A percentile compares a stretch with the other conserved stretches of the same genome.
These are phyloP conservation scores for Rhizoglyphus robini DNA, from an alignment of 1,140 invertebrate genomes.

Conservation along the genomic window DNA sequence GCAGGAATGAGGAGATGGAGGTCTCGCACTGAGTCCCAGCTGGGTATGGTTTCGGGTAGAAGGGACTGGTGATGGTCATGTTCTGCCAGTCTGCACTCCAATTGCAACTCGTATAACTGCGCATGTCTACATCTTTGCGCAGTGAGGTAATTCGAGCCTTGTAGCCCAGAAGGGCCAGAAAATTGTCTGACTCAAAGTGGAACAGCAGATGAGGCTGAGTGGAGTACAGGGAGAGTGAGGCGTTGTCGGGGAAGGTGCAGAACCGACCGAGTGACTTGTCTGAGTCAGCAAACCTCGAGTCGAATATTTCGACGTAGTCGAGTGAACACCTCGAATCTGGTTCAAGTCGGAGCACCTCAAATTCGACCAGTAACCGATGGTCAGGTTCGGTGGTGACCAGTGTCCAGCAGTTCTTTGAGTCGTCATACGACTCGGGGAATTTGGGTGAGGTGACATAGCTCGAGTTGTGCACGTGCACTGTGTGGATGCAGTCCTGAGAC, in stretches of 20 bases:
- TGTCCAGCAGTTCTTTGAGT: constrained; percentile 49
- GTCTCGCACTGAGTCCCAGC: constrained; percentile 27
- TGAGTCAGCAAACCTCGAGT: constrained; percentile 18
- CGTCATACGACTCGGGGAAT: constrained; percentile 53
- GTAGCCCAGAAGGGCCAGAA: constrained; percentile 24
- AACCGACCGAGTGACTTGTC: constrained; percentile 17
- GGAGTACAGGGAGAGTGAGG: constrained; percentile 19
- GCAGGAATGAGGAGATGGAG: constrained; percentile 25
- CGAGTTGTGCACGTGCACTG: constrained; percentile 10
- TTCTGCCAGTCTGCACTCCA: constrained; percentile 22
- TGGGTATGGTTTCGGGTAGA: constrained; percentile 25
- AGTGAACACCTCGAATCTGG: constrained; percentile 24
- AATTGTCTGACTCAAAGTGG: constrained; percentile 27
- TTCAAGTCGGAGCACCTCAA: constrained; percentile 52
- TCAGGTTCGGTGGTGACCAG: constrained; percentile 44
- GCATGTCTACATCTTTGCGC: background rate
- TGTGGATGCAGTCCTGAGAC: constrained; percentile 17
- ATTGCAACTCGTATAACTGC: constrained; percentile 18
- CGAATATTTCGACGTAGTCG: constrained; percentile 26
- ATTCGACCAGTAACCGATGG: constrained; percentile 46
- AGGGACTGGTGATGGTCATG: constrained; percentile 24
- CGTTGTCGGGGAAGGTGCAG: constrained; percentile 5
- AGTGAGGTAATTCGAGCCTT: constrained; percentile 17
- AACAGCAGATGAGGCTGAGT: constrained; percentile 19
- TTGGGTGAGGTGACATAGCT: constrained; percentile 45